phyloP scores from a whole-genome alignment of 2,888 invertebrate species.

The Patella pellucida region DNA sequence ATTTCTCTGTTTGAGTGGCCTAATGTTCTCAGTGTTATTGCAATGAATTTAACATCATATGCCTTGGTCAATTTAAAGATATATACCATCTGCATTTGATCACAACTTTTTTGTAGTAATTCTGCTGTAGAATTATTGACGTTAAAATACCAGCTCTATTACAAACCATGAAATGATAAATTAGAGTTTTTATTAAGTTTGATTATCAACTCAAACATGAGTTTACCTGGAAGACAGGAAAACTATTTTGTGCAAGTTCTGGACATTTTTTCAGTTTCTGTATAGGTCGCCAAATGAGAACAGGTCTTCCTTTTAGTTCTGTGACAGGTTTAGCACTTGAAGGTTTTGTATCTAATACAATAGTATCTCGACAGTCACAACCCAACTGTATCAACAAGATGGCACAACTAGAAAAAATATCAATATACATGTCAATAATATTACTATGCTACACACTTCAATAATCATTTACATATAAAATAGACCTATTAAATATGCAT shows the following conservation, averaged over 20 bases:
- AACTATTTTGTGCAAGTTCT: constrained; percentile 36
- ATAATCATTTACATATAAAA: background rate
- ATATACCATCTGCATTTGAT: no score
- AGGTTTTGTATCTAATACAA: constrained; percentile 44
- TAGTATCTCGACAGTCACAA: constrained; percentile 63
- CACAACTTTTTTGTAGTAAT: no score
- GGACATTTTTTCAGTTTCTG: constrained; percentile 37
- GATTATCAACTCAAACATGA: no score
- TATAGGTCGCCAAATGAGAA: constrained; percentile 65
- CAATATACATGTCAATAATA: background rate
- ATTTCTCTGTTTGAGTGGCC: no score
- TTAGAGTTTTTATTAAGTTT: no score
- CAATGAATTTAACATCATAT: no score
- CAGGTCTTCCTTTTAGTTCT: constrained; percentile 45
- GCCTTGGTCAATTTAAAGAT: no score
- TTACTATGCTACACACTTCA: background rate
- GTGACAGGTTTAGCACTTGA: constrained; percentile 26
- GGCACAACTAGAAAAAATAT: constrained; percentile 65
- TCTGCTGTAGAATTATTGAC: no score
- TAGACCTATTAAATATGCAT: background rate
- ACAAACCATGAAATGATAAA: no score
- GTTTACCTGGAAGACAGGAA: constrained; percentile 54
- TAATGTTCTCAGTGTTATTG: no score
- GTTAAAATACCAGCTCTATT: no score
- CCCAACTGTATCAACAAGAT: constrained; percentile 70